phyloP scores from a whole-genome alignment of 2,888 invertebrate species.

The Gari tellinella region DNA sequence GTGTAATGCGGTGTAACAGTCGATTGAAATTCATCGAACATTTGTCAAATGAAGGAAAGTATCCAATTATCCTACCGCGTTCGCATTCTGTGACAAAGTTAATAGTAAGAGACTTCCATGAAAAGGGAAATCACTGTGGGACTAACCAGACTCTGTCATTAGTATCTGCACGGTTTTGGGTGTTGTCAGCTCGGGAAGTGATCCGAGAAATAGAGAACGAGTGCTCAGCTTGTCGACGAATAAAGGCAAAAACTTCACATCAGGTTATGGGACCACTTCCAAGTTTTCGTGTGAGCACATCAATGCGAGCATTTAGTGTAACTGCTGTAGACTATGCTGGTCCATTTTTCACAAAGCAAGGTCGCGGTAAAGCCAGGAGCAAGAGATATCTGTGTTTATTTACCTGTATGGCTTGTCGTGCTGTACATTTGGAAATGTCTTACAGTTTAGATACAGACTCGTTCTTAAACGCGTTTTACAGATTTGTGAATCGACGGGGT shows the following conservation, averaged over 20 bases:
- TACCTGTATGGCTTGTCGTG: conserved; percentile 39
- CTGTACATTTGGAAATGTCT: conserved; percentile 47
- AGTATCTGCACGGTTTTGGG: conserved; percentile 38
- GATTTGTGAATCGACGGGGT: conserved; percentile 41
- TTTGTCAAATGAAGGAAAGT: conserved; percentile 32
- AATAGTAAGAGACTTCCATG: conserved; percentile 30
- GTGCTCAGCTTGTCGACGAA: conserved; percentile 20
- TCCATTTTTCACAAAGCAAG: conserved; percentile 28
- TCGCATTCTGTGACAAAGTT: conserved; percentile 33
- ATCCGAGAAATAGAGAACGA: conserved; percentile 34
- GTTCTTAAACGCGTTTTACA: conserved; percentile 36
- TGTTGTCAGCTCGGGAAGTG: conserved; percentile 42
- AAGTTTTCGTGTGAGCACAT: conserved; percentile 7
- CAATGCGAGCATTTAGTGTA: conserved; percentile 12
- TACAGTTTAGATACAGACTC: conserved; percentile 42
- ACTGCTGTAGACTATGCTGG: conserved; percentile 26
- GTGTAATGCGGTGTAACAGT: conserved; percentile 23
- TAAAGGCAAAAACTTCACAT: conserved; percentile 18
- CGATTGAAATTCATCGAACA: conserved; percentile 34
- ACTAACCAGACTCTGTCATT: conserved; percentile 33
- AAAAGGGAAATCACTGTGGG: conserved; percentile 20
- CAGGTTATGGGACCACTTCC: conserved; percentile 41
- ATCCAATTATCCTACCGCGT: conserved; percentile 50
- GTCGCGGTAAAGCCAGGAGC: conserved; percentile 23
- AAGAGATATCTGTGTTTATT: conserved; percentile 37